Conservation (phyloP, 2,113 vertebrate genomes). For the Chlorodrepanis virens region DNA sequence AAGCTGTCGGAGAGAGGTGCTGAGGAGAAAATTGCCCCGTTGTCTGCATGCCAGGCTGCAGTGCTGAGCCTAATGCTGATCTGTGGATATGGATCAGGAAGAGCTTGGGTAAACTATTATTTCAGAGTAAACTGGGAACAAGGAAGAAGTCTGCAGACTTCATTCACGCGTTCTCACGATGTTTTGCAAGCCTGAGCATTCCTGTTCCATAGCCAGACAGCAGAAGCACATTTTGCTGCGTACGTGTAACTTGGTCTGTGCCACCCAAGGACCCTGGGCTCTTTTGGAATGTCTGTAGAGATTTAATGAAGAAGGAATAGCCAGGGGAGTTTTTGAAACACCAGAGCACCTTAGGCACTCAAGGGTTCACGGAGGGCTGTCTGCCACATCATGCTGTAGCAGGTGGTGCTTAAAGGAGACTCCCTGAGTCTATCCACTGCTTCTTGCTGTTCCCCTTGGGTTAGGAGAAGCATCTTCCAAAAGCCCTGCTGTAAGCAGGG, state of each 20-base stretch:
- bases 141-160: constrained; percentile 25
- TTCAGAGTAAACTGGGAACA: not conserved
- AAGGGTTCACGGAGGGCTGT: rapidly evolving
- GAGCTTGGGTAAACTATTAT: not conserved
- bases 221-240: not conserved
- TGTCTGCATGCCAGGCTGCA: not conserved
- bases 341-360: not conserved
- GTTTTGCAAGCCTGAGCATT: constrained; percentile 24
- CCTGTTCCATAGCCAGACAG: not conserved
- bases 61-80: not conserved
- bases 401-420: not conserved
- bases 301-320: not conserved
- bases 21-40: not conserved
- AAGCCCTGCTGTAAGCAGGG: not conserved
- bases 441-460: not conserved
- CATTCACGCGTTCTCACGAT: not conserved
- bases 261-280: not conserved
- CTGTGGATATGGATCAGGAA: constrained; percentile 1
- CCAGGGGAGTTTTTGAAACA: not conserved
- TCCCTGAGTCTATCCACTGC: not conserved
- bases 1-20: not conserved
- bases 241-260: not conserved
- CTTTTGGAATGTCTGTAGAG: not conserved
- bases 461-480: not conserved
- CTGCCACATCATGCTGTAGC: not conserved